Percentiles rank a stretch among this genome's conserved stretches.
These are phyloP conservation scores for Drosophila meridiana DNA, from an alignment of 2,888 invertebrate species.

Conservation along the genomic window DNA sequence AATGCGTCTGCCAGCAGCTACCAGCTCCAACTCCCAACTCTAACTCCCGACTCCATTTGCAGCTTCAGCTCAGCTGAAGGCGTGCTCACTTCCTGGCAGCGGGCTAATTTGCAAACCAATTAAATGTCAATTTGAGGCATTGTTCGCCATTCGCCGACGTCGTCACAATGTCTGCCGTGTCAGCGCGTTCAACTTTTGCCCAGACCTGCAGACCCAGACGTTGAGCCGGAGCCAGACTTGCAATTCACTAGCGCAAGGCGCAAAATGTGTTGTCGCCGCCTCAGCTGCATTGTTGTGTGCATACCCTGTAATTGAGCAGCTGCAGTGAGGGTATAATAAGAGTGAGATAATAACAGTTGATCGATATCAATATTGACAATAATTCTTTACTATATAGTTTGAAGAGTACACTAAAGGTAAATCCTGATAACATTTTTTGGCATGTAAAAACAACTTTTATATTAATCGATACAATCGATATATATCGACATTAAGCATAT, in stretches of 20 bases:
- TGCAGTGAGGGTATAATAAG: background rate
- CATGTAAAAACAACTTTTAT: no score
- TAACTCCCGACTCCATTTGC: background rate
- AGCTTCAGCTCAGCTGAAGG: slow-evolving; percentile 17
- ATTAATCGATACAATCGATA: no score
- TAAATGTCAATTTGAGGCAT: slow-evolving; percentile 83
- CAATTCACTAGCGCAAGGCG: slow-evolving; percentile 22
- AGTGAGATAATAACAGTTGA: background rate
- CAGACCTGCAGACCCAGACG: background rate
- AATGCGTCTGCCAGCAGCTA: slow-evolving; percentile 11
- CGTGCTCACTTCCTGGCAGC: slow-evolving; percentile 50
- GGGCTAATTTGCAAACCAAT: slow-evolving; percentile 82
- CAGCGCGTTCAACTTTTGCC: slow-evolving; percentile 55
- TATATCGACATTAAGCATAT: no score
- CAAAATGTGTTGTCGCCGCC: slow-evolving; percentile 38
- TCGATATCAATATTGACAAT: no score
- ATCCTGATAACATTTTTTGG: no score
- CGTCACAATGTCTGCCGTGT: slow-evolving; percentile 64
- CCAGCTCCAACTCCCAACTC: background rate
- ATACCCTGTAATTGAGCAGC: background rate
- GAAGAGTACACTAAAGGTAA: no score
- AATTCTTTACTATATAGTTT: no score
- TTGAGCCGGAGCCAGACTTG: slow-evolving; percentile 10
- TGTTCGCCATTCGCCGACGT: slow-evolving; percentile 53
- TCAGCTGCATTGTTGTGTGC: slow-evolving; percentile 27